Conservation (phyloP, 2,797 vertebrate species). For the Falco berigora region DNA sequence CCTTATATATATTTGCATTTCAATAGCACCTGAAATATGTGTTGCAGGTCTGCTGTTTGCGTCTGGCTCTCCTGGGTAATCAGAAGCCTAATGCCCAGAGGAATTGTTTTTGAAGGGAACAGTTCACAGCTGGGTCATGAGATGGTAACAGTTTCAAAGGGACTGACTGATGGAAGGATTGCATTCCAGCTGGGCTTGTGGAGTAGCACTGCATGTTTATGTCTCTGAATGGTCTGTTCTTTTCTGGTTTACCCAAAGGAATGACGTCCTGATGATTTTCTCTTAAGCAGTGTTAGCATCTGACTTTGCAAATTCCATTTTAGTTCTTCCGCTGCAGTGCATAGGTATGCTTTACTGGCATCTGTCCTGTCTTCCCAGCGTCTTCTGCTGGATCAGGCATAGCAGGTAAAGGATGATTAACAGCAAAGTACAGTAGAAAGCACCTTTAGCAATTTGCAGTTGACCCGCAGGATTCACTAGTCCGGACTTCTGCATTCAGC, state of each 20-base stretch:
- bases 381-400: not conserved
- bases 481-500: not conserved
- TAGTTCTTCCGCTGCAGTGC: not conserved
- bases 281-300: not conserved
- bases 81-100: not conserved
- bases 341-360: not conserved
- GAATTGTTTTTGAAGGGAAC: constrained; percentile 23
- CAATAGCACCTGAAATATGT: constrained; percentile 36
- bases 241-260: not conserved
- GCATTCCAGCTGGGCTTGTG: not conserved
- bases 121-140: constrained; percentile 29
- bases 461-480: not conserved
- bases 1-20: constrained; percentile 46
- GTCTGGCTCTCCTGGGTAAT: constrained; percentile 11
- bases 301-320: not conserved
- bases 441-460: not conserved
- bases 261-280: not conserved
- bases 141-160: not conserved
- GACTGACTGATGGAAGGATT: not conserved
- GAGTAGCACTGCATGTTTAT: not conserved
- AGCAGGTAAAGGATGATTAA: not conserved
- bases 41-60: constrained; percentile 7
- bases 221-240: not conserved
- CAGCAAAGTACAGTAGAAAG: not conserved
- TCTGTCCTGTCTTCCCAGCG: not conserved